Evolutionary conservation across 2,888 invertebrate genomes (phyloP), one percentile per base, ranked within the genome.

Genomic region (Pachydiplax longipennis): DNA sequence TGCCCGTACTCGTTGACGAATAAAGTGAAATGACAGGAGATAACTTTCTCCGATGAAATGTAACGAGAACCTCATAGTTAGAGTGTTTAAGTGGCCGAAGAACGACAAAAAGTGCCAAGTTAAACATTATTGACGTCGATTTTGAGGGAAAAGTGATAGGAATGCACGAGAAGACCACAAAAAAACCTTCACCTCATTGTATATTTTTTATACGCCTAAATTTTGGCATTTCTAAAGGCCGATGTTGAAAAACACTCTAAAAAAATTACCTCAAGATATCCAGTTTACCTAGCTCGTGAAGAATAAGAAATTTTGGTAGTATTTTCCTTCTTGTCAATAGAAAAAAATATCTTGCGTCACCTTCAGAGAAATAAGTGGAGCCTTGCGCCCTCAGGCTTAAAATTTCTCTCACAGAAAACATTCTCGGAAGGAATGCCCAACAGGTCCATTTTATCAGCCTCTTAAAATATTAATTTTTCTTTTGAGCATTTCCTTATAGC

Each of bases 1-100:
- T 53, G 53, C 53, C 53, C 8, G 15, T 18, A 18, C 53, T 31
- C 82, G 53, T 31, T 61, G 37, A 22, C 13, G 87, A 61, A 37
- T 87, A 61, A 87, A 87, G 87, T 87, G 87, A 87, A 87, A 87
- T 87, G 87, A 58, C 22, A 25, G 22, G 40, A 61, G 65, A 61
- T n/a, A 37, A 65, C 87, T 87, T 87, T 87, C 87, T 65, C 87
- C 37, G 8, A n/a, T 37, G 87, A n/a, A 58, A 61, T 37, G 87
- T 37, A 35, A 61, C n/a, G 61, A 61, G 37, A 37, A 58, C 37
- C 61, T 25, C 61, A 61, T 61, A 65, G 35, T 87, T 87, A 87
- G 61, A 87, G 12, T 12, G 87, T n/a, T 61, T 37, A n/a, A 18
- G 87, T 61, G 87, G 65, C 37, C 87, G 87, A 37, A 73, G 87